These are phyloP conservation scores for Dyspetes luteomarginatus DNA, from an alignment of 2,888 invertebrate species.

Conservation along the genomic window DNA sequence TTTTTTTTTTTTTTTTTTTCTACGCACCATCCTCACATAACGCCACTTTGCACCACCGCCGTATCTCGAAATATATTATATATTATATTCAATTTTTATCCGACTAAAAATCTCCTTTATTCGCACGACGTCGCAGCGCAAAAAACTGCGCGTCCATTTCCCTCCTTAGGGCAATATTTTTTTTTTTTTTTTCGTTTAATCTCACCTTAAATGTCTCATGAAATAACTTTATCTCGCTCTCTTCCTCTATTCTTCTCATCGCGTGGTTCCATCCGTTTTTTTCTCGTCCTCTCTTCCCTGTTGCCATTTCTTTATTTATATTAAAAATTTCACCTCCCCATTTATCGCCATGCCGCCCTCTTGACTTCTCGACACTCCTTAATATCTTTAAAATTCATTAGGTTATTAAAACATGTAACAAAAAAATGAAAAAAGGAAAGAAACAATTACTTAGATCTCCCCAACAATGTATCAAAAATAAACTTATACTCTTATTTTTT, in stretches of 20 bases:
- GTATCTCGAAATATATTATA: constrained; percentile 82
- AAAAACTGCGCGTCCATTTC: constrained; percentile 76
- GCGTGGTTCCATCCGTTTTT: constrained; percentile 48
- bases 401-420: constrained; percentile 82
- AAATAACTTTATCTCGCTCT: constrained; percentile 69
- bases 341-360: constrained; percentile 70
- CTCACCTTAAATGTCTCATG: constrained; percentile 64
- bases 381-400: constrained; percentile 82
- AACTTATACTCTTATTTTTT: constrained; percentile 80
- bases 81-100: constrained; percentile 83
- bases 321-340: constrained; percentile 75
- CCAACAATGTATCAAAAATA: constrained; percentile 83
- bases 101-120: constrained; percentile 80
- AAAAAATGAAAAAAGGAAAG: constrained; percentile 77
- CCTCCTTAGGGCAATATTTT: constrained; percentile 64
- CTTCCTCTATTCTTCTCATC: constrained; percentile 58
- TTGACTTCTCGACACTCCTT: constrained; percentile 71
- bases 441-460: constrained; percentile 80
- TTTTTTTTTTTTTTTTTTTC: constrained; percentile 11
- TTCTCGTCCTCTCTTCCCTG: constrained; percentile 58
- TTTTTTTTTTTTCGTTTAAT: constrained; percentile 53
- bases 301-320: constrained; percentile 69
- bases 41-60: constrained; percentile 71
- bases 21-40: constrained; percentile 53
- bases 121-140: constrained; percentile 77